Evolutionary conservation across 2,888 invertebrate genomes (phyloP), one percentile per base, ranked within the genome.

Genomic region (Dynastes hyllus): DNA sequence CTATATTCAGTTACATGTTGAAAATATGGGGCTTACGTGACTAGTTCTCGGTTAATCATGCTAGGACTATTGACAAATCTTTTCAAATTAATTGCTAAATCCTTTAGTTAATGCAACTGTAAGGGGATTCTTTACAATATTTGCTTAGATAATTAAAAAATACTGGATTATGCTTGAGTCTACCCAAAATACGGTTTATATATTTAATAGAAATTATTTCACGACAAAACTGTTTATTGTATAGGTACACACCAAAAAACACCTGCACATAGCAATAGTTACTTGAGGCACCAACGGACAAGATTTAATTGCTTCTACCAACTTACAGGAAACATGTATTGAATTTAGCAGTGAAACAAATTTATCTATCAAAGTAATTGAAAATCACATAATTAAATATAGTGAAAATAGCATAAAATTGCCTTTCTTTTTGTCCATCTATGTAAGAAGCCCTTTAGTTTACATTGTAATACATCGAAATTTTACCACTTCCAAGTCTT

Each of bases 11-110:
- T n/a, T 67, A 27, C 11, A 22, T 22, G 50, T 27, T 27, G 67
- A 67, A 50, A 67, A 50, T 67, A 50, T 27, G 67, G 22, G 63
- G 67, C n/a, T 50, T 67, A 67, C 67, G 67, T 50, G 63, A 63
- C 32, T 63, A 63, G 29, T 63, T 63, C 32, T 63, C 32, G 11
- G 27, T 32, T 63, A 63, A 63, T 63, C 63, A 32, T 32, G 27
- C 0, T 63, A 9, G 32, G 13, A 61, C 63, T 27, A 63, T 29
- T 63, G 13, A 61, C 63, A 63, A 63, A 13, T 63, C 11, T 32
- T 63, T 63, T 22, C 16, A 58, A 58, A 58, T 58, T 22, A 16
- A 58, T 16, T 58, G 22, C 9, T 58, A 58, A 58, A 58, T 58
- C 22, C 8, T 5, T n/a, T 16, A 58, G 22, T 22, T 9, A 58